Conservation (phyloP, 2,888 invertebrate genomes). For the Phaonia tiefii region DNA sequence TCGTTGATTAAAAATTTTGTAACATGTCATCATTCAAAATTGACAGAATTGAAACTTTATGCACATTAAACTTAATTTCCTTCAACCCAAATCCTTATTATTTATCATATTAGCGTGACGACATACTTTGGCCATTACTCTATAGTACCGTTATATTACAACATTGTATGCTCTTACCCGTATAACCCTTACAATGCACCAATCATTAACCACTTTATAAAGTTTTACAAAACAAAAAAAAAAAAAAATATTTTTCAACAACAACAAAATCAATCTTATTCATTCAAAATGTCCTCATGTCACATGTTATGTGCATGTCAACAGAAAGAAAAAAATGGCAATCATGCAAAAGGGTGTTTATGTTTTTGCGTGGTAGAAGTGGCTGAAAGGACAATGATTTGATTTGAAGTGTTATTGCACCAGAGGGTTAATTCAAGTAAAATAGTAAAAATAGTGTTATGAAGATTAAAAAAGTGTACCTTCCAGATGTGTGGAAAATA, state of each 20-base stretch:
- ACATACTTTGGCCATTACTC: conserved; percentile 36
- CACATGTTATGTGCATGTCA: conserved; percentile 54
- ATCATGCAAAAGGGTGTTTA: not conserved
- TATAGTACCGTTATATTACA: conserved; percentile 29
- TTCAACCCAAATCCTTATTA: conserved; percentile 53
- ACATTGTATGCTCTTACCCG: not conserved
- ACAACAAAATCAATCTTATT: conserved; percentile 64
- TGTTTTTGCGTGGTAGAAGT: too few relatives aligned
- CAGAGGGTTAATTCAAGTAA: too few relatives aligned
- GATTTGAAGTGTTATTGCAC: too few relatives aligned
- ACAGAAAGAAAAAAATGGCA: conserved; percentile 21
- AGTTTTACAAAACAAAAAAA: conserved; percentile 41
- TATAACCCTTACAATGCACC: conserved; percentile 43
- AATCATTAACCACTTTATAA: conserved; percentile 33
- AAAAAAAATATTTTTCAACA: conserved; percentile 24
- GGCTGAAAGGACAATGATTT: too few relatives aligned
- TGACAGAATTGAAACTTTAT: too few relatives aligned
- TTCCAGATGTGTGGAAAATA: too few relatives aligned
- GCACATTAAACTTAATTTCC: not conserved
- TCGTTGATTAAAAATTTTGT: too few relatives aligned
- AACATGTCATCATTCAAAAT: too few relatives aligned
- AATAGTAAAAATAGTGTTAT: too few relatives aligned
- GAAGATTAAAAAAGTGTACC: too few relatives aligned
- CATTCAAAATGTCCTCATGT: conserved; percentile 66
- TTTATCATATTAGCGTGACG: conserved; percentile 43